phyloP scores from a whole-genome alignment of 2,888 invertebrate species.

The Dicyrtoma fusca region DNA sequence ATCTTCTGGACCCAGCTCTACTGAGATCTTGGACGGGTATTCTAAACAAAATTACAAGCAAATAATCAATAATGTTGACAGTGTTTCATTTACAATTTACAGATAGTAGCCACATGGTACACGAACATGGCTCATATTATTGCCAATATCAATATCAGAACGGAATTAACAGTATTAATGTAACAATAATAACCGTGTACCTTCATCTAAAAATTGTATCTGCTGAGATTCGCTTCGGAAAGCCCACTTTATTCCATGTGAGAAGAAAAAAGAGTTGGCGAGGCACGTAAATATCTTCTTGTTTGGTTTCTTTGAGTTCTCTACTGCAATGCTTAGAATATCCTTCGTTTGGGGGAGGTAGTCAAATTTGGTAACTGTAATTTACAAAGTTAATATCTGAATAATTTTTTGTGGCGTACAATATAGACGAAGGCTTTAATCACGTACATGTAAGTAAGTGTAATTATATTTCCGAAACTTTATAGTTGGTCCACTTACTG shows the following conservation, averaged over 20 bases:
- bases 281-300: conserved; percentile 41
- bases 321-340: conserved; percentile 28
- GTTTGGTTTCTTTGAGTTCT: conserved; percentile 9
- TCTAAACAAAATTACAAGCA: not conserved
- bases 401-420: too few relatives aligned
- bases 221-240: conserved; percentile 14
- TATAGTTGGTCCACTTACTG: conserved; percentile 12
- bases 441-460: too few relatives aligned
- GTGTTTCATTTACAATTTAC: too few relatives aligned
- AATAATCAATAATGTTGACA: not conserved
- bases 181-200: too few relatives aligned
- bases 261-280: conserved; percentile 51
- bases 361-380: conserved; percentile 32
- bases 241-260: conserved; percentile 52
- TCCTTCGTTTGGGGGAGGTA: conserved; percentile 13
- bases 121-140: too few relatives aligned
- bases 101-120: too few relatives aligned
- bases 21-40: conserved; percentile 16
- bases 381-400: too few relatives aligned
- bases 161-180: too few relatives aligned
- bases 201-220: conserved; percentile 11
- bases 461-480: too few relatives aligned
- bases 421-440: too few relatives aligned
- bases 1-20: conserved; percentile 24
- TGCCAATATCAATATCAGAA: too few relatives aligned